Evolutionary conservation across 2,888 invertebrate genomes (phyloP), one percentile per base, ranked within the genome.

Genomic region (Scotopteryx bipunctaria): DNA sequence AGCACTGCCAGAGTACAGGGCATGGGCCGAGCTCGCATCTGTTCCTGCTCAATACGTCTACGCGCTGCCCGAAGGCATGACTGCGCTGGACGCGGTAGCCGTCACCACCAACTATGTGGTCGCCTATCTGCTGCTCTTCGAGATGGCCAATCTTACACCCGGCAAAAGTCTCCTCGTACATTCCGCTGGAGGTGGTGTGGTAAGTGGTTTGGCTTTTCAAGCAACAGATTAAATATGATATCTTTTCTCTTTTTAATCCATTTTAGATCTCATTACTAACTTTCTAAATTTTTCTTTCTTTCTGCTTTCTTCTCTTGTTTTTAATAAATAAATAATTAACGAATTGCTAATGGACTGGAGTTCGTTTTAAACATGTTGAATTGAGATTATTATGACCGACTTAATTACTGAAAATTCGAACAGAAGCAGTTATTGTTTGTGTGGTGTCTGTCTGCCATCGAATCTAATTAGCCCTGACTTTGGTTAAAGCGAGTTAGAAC

Each of bases 141-240:
- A 97, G 76, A 91, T 96, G 81, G 96, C 95, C 47, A 94, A 94
- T 66, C 88, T 97, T 37, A 91, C 94, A 8, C 92, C 94, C 21
- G 96, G 96, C 62, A 96, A 96, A 88, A 95, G 94, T 59, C 91
- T 97, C 5, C 91, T 97, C 52, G 92, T 97, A 8, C 96, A 97
- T 79, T 96, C 96, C 21, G 96, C 95, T 66, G 97, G 96, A 21
- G 97, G 97, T 54, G 96, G 96, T 55, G 96, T 97, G 92, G 97
- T 95, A 86, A 94, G 96, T 94, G 5, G 15, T 27, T 3, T 9
- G 6, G 25, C 25, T 25, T 5, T 25, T 25, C 4, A 8, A 23
- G n/a, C n/a, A n/a, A n/a, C n/a, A n/a, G n/a, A n/a, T n/a, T n/a
- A n/a, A n/a, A n/a, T n/a, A n/a, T n/a, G n/a, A n/a, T n/a, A n/a